A percentile compares a stretch with the other conserved stretches of the same genome.
These are phyloP conservation scores for Sinosuthora webbiana DNA, from an alignment of 2,113 vertebrate genomes.

Conservation along the genomic window DNA sequence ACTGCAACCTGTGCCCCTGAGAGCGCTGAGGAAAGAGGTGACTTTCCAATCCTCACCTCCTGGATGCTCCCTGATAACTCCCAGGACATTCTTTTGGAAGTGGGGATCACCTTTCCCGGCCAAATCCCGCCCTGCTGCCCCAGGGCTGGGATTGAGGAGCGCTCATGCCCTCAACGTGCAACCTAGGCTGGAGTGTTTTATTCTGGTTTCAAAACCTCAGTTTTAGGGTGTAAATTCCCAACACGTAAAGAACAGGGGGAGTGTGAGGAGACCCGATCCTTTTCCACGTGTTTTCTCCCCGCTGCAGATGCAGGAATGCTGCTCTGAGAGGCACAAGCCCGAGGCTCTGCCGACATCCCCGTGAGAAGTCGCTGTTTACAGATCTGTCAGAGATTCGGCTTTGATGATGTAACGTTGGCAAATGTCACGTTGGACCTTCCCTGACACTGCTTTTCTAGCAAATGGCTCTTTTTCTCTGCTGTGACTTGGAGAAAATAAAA, in stretches of 20 bases:
- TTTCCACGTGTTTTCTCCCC: background rate
- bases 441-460: conserved; percentile 51
- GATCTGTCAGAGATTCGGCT: conserved; percentile 44
- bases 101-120: background rate
- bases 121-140: background rate
- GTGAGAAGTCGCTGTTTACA: conserved; percentile 45
- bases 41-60: background rate
- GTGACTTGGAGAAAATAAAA: background rate
- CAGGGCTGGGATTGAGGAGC: rapidly evolving
- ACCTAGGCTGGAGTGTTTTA: background rate
- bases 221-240: background rate
- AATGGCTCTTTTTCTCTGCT: conserved; percentile 2
- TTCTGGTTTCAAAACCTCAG: background rate
- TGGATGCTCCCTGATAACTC: rapidly evolving
- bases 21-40: rapidly evolving
- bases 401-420: conserved; percentile 31
- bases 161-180: rapidly evolving
- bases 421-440: conserved; percentile 11
- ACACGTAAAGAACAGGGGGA: background rate
- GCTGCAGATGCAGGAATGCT: background rate
- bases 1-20: background rate
- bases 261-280: background rate
- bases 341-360: background rate
- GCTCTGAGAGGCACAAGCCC: background rate
- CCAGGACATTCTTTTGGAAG: background rate